Conservation (phyloP, 2,888 invertebrate species). For the Pyralis farinalis region DNA sequence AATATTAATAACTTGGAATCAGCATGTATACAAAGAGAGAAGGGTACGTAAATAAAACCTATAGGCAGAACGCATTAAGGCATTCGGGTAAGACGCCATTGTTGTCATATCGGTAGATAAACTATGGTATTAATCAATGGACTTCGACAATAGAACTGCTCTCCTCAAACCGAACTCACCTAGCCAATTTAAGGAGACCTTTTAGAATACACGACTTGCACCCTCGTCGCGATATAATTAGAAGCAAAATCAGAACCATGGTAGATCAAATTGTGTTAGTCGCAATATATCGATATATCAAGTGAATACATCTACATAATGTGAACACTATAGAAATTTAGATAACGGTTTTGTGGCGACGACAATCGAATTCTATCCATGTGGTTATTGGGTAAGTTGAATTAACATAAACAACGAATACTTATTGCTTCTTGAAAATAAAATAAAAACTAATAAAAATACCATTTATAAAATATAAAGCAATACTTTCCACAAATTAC, state of each 20-base stretch:
- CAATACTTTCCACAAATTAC: too few relatives aligned
- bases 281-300: conserved; percentile 34
- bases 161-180: conserved; percentile 52
- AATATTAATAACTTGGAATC: conserved; percentile 32
- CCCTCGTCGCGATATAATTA: too few relatives aligned
- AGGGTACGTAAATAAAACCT: conserved; percentile 60
- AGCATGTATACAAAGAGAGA: conserved; percentile 55
- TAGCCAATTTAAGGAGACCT: conserved; percentile 41
- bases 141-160: conserved; percentile 65
- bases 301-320: conserved; percentile 58
- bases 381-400: conserved; percentile 30
- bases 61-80: conserved; percentile 65
- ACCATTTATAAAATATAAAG: too few relatives aligned
- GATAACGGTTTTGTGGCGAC: conserved; percentile 60
- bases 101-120: conserved; percentile 78
- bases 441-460: too few relatives aligned
- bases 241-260: not conserved
- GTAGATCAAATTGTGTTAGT: conserved; percentile 30
- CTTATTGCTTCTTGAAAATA: conserved; percentile 2
- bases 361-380: conserved; percentile 49
- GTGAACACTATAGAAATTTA: conserved; percentile 41
- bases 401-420: conserved; percentile 24
- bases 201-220: too few relatives aligned
- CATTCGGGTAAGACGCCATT: conserved; percentile 70
- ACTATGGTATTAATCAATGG: conserved; percentile 75